phyloP scores from a whole-genome alignment of 2,797 vertebrate genomes.

The Ctenopoma kingsleyae region DNA sequence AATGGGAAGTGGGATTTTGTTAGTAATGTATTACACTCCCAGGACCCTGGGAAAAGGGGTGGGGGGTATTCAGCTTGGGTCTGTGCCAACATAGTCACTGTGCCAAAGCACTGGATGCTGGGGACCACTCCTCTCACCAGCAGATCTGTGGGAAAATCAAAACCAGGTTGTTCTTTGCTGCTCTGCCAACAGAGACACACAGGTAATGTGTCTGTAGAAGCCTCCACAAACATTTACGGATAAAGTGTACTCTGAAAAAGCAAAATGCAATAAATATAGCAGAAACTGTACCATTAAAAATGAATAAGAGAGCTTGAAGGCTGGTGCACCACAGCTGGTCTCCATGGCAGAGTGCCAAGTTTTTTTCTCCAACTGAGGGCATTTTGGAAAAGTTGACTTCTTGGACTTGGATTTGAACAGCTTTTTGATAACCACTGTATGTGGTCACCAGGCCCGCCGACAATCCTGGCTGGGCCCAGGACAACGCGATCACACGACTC shows the following conservation, averaged over 20 bases:
- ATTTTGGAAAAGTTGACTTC: slow-evolving; percentile 34
- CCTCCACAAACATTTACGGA: slow-evolving; percentile 30
- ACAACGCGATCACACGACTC: no score
- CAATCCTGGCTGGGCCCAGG: no score
- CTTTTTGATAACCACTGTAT: slow-evolving; percentile 26
- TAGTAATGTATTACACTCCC: slow-evolving; percentile 82
- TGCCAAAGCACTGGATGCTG: slow-evolving; percentile 77
- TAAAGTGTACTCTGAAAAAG: slow-evolving; percentile 14
- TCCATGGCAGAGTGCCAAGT: slow-evolving; percentile 47
- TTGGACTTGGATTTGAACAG: slow-evolving; percentile 23
- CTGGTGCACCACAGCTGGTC: slow-evolving; percentile 57
- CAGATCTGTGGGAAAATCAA: slow-evolving; percentile 80
- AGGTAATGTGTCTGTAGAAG: slow-evolving; percentile 5
- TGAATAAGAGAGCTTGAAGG: not conserved
- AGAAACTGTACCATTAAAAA: slow-evolving; percentile 16
- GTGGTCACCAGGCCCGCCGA: no score
- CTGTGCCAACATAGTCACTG: slow-evolving; percentile 80
- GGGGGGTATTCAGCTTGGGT: slow-evolving; percentile 69
- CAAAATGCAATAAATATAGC: not conserved
- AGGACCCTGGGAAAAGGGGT: slow-evolving; percentile 81
- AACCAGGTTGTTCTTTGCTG: slow-evolving; percentile 71
- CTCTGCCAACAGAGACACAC: slow-evolving; percentile 37
- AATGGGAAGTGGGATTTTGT: slow-evolving; percentile 86
- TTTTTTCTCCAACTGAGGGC: not conserved
- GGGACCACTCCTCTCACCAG: slow-evolving; percentile 67